These are phyloP conservation scores for Adineta ricciae DNA, from an alignment of 2,888 invertebrate species.

Conservation along the genomic window DNA sequence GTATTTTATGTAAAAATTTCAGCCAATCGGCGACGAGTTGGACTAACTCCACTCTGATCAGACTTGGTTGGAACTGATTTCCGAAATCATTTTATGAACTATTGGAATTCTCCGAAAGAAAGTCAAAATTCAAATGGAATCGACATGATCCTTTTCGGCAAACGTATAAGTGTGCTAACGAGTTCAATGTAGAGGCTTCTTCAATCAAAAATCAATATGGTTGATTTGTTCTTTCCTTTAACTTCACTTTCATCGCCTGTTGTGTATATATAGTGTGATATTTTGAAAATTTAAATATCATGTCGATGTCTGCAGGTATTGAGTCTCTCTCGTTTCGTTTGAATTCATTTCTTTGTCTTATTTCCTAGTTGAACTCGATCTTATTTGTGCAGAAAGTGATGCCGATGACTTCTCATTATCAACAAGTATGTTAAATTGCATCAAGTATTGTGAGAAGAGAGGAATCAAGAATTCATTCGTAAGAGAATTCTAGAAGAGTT, in stretches of 20 bases:
- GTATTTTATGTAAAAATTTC: slow-evolving; percentile 1
- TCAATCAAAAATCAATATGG: not conserved
- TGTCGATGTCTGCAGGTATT: not conserved
- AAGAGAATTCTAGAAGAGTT: no score
- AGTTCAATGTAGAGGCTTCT: not conserved
- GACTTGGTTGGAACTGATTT: no score
- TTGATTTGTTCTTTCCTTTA: not conserved
- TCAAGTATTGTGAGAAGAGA: no score
- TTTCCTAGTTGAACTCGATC: not conserved
- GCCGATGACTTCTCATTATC: not conserved
- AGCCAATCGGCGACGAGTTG: not conserved
- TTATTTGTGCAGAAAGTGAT: not conserved
- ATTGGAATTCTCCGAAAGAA: not conserved
- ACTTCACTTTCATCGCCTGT: not conserved
- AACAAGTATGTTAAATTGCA: not conserved
- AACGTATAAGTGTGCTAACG: not conserved
- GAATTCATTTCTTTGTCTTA: not conserved
- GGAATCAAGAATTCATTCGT: no score
- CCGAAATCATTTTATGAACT: not conserved
- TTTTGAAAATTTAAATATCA: not conserved
- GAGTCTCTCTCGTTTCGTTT: not conserved
- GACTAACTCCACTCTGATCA: not conserved
- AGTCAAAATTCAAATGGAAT: not conserved
- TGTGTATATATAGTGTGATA: not conserved
- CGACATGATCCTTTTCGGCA: not conserved